phyloP scores from a whole-genome alignment of 2,797 vertebrate species.

The Poecilia picta region DNA sequence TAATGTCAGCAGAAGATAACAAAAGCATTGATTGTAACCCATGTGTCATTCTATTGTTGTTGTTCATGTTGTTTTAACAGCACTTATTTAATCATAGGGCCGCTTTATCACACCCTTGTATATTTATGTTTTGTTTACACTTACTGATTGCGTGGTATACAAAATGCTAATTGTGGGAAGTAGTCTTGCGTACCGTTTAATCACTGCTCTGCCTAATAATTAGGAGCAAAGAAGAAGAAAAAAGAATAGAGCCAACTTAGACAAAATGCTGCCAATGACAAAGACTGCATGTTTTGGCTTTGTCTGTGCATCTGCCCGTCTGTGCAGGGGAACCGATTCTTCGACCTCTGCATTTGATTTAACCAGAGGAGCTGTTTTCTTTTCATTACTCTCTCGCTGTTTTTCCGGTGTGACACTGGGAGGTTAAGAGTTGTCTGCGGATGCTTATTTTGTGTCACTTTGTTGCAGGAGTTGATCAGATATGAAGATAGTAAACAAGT shows the following conservation, averaged over 20 bases:
- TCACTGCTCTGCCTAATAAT: neutral
- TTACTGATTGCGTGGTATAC: neutral
- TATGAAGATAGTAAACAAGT: constrained; percentile 3
- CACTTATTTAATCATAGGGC: constrained; percentile 7
- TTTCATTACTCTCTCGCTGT: constrained; percentile 30
- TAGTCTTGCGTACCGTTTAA: neutral
- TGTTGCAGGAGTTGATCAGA: constrained; percentile 12
- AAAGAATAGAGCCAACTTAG: neutral
- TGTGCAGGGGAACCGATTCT: constrained; percentile 10
- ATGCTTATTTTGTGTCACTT: constrained; percentile 25
- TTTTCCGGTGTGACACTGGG: constrained; percentile 27
- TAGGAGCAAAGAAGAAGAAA: neutral
- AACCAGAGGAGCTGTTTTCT: constrained; percentile 21
- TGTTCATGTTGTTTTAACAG: neutral
- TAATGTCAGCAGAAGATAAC: neutral
- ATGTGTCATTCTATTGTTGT: neutral
- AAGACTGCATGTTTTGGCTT: neutral
- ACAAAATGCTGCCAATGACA: constrained; percentile 15
- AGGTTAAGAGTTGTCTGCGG: constrained; percentile 35
- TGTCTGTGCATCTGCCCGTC: neutral
- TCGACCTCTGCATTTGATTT: constrained; percentile 46
- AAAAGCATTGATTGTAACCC: neutral
- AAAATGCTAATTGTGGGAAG: constrained; percentile 11
- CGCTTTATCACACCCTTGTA: neutral
- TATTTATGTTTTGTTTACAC: constrained; percentile 17